A percentile compares a stretch with the other conserved stretches of the same genome.
phyloP scores from a whole-genome alignment of 2,113 vertebrate genomes.

The Craseonycteris thonglongyai region DNA sequence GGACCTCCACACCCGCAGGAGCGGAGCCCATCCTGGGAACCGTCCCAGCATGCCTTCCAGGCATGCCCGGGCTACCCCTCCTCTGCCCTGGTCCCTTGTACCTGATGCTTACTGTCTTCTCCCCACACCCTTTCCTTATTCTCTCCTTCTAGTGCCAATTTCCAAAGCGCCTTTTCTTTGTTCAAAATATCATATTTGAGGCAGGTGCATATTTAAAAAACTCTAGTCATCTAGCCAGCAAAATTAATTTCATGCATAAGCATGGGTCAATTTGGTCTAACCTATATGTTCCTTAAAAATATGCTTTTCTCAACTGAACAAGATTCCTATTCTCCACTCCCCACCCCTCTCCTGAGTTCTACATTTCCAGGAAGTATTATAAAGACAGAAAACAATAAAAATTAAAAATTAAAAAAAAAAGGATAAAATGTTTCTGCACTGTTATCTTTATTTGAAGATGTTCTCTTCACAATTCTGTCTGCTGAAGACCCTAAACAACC shows the following conservation, averaged over 20 bases:
- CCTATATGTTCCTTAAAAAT: background rate
- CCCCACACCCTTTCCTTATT: background rate
- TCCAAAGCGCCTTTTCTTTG: background rate
- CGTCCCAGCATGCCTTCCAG: background rate
- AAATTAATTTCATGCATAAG: constrained; percentile 27
- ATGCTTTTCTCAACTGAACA: background rate
- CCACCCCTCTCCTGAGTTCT: background rate
- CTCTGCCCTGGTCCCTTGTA: fast-evolving
- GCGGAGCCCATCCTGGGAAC: constrained; percentile 36
- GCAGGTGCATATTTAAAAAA: background rate
- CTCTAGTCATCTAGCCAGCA: constrained; percentile 12
- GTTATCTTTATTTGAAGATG: background rate
- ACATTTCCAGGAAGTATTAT: constrained; percentile 38
- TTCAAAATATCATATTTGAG: background rate
- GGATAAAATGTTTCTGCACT: background rate
- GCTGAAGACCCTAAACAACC: background rate
- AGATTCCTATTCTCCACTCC: background rate
- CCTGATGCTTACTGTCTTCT: too few relatives aligned
- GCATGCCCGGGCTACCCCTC: background rate
- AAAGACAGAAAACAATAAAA: background rate
- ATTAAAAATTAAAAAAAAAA: background rate
- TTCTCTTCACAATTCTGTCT: background rate
- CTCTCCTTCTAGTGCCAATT: background rate
- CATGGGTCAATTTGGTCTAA: background rate
- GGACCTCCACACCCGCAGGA: constrained; percentile 61